Evolutionary conservation across 2,113 vertebrate species (phyloP).

Genomic region (Gobiocypris rarus): DNA sequence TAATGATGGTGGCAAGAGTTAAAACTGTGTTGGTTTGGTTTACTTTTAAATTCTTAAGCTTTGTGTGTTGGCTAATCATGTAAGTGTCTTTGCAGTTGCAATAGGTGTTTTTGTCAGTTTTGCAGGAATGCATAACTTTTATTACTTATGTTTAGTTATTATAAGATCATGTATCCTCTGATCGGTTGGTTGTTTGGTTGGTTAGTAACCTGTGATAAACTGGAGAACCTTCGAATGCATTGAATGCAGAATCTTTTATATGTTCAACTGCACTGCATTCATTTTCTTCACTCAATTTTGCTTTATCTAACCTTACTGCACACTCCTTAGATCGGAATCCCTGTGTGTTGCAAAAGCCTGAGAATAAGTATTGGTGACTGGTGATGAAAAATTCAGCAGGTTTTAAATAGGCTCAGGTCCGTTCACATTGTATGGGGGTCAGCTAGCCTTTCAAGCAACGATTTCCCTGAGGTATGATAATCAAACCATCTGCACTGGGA

Average conservation of each 20-base stretch:
- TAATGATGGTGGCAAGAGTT: neutral
- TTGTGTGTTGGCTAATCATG: neutral
- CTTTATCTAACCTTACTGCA: neutral
- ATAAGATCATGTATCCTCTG: neutral
- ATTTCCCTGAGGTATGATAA: conserved; percentile 65
- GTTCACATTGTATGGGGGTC: conserved; percentile 24
- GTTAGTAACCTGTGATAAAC: neutral
- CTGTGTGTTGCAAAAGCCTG: neutral
- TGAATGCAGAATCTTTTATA: neutral
- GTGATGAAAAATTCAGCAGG: conserved; percentile 30
- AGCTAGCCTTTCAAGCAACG: conserved; percentile 60
- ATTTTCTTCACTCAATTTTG: neutral
- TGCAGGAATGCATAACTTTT: too few relatives aligned
- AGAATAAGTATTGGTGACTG: neutral
- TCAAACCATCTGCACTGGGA: conserved; percentile 66
- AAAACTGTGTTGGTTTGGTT: neutral
- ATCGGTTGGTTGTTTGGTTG: too few relatives aligned
- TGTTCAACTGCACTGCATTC: neutral
- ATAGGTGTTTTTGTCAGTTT: neutral
- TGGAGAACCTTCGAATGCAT: neutral
- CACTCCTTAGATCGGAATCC: neutral
- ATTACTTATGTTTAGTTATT: neutral
- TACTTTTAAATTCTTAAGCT: neutral
- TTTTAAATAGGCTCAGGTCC: conserved; percentile 6
- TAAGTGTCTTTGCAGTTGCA: neutral